These are phyloP conservation scores for Cryptomyrus ogoouensis DNA, from an alignment of 2,113 vertebrate genomes.

Conservation along the genomic window DNA sequence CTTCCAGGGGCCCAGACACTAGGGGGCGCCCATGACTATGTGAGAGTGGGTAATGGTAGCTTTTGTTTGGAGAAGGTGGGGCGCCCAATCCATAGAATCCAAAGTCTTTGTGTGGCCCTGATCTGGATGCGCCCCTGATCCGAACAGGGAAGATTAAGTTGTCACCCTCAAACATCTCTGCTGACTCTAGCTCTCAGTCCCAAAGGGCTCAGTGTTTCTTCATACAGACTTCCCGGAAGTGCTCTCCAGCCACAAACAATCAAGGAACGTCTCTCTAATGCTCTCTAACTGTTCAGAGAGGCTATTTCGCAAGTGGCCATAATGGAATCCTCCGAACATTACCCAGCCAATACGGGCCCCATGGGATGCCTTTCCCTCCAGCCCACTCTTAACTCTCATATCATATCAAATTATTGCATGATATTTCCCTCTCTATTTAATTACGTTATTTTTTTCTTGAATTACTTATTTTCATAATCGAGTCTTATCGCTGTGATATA, in stretches of 20 bases:
- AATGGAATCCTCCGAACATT: not conserved
- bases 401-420: not conserved
- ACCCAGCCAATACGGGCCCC: not conserved
- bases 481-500: slow-evolving; percentile 4
- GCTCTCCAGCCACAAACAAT: not conserved
- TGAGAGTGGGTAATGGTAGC: not conserved
- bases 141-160: not conserved
- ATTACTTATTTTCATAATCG: slow-evolving; percentile 11
- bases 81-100: not conserved
- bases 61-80: not conserved
- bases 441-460: slow-evolving; percentile 7
- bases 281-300: not conserved
- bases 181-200: not conserved
- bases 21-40: not conserved
- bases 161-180: not conserved
- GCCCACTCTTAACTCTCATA: slow-evolving; percentile 1
- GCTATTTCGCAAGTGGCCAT: not conserved
- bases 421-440: slow-evolving; percentile 7
- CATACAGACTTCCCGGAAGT: not conserved
- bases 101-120: not conserved
- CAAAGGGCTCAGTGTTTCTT: not conserved
- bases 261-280: not conserved
- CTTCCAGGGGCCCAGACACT: not conserved
- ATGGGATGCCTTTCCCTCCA: not conserved
- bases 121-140: not conserved